A percentile compares a stretch with the other conserved stretches of the same genome.
These are phyloP conservation scores for Pantherophis vulpinus DNA, from an alignment of 2,797 vertebrate species.

Conservation along the genomic window DNA sequence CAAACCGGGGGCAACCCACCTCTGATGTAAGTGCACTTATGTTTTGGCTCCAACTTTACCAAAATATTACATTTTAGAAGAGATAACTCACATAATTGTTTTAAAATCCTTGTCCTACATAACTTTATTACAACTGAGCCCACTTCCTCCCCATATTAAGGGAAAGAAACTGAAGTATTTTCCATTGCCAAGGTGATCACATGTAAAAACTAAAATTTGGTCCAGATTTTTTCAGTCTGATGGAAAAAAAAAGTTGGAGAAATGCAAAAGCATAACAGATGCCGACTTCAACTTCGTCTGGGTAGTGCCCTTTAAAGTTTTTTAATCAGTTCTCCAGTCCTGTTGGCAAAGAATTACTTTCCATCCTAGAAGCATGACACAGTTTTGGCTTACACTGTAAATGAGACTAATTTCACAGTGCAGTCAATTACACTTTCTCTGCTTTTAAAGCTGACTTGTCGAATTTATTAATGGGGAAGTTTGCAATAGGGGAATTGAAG, in stretches of 20 bases:
- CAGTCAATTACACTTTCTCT: background rate
- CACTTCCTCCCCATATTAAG: background rate
- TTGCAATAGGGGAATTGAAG: conserved; percentile 8
- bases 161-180: background rate
- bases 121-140: background rate
- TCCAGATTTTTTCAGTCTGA: background rate
- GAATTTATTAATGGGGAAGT: background rate
- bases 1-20: too few relatives aligned
- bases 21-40: background rate
- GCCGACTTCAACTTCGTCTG: background rate
- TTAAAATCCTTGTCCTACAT: background rate
- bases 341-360: background rate
- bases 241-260: background rate
- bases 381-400: background rate
- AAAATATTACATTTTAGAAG: background rate
- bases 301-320: conserved; percentile 4
- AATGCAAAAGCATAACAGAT: background rate
- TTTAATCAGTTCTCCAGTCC: background rate
- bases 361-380: background rate
- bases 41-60: background rate
- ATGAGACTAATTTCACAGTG: accelerated
- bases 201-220: background rate
- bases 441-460: background rate
- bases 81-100: background rate
- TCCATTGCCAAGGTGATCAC: background rate